Conservation (phyloP, 30 jellyfish, hydroid and myxozoan genomes). For the Euphysa ruthae region DNA sequence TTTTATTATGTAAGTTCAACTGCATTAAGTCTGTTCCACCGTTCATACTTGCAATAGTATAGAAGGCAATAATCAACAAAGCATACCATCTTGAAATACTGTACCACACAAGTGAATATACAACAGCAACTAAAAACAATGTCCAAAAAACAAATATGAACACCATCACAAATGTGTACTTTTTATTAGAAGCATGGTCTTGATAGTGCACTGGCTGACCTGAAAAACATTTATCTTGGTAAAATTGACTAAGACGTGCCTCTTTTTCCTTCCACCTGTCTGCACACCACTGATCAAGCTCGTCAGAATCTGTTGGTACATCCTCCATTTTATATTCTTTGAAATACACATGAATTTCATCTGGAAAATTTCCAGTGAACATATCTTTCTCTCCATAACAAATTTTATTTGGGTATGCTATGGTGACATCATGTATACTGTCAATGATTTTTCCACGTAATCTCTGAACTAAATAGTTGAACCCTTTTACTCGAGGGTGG, state of each 20-base stretch:
- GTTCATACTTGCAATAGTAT: background rate
- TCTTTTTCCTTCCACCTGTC: conserved; percentile 85
- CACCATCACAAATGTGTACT: background rate
- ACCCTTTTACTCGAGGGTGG: conserved; percentile 88
- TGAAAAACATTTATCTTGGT: conserved; percentile 54
- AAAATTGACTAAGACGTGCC: conserved; percentile 50
- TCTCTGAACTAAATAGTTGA: conserved; percentile 59
- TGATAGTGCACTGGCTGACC: conserved; percentile 4
- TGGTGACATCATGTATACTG: conserved; percentile 80
- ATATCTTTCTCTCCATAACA: conserved; percentile 80
- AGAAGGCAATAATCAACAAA: background rate
- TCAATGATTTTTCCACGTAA: conserved; percentile 47
- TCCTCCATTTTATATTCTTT: conserved; percentile 46
- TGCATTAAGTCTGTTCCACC: conserved; percentile 26
- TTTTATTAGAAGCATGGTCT: background rate
- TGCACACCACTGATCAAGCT: conserved; percentile 81
- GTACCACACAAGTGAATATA: background rate
- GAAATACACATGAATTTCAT: conserved; percentile 67
- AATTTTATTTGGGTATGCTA: conserved; percentile 66
- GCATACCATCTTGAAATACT: conserved; percentile 16
- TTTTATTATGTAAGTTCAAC: conserved; percentile 1
- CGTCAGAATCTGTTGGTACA: conserved; percentile 62
- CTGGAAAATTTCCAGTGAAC: conserved; percentile 70
- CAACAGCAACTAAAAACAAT: background rate
- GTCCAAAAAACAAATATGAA: conserved; percentile 6